Conservation (phyloP, 1,140 invertebrate genomes). For the Drosophila asahinai region DNA sequence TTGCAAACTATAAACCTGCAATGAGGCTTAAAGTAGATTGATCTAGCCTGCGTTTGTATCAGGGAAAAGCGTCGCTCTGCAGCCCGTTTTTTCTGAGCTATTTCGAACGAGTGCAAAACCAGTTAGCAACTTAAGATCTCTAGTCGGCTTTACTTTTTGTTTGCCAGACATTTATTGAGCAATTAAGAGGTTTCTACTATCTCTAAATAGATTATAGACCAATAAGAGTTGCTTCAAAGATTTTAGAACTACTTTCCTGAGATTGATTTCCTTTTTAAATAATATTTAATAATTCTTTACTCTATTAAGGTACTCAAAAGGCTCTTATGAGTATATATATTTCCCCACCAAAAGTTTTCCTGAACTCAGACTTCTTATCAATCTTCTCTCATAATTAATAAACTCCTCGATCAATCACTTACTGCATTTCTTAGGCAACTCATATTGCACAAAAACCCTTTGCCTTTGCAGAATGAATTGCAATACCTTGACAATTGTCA, state of each 20-base stretch:
- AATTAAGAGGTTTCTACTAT: slow-evolving; percentile 3
- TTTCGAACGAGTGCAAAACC: slow-evolving; percentile 6
- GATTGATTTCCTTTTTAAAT: neutral
- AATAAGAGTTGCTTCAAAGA: neutral
- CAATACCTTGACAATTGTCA: slow-evolving; percentile 49
- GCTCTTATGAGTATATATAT: too few relatives aligned
- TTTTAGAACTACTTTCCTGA: neutral
- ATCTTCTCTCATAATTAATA: slow-evolving; percentile 7
- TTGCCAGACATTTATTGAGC: slow-evolving; percentile 9
- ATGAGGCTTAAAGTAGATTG: slow-evolving; percentile 9
- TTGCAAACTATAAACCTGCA: slow-evolving; percentile 20
- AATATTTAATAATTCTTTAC: neutral
- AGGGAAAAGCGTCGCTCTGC: neutral
- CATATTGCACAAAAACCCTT: slow-evolving; percentile 21
- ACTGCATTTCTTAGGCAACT: slow-evolving; percentile 13
- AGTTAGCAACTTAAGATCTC: slow-evolving; percentile 22
- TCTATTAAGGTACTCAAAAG: too few relatives aligned
- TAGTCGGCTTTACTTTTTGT: slow-evolving; percentile 1
- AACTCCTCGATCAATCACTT: slow-evolving; percentile 11
- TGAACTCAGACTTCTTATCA: neutral
- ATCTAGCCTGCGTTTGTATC: neutral
- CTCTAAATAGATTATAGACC: neutral
- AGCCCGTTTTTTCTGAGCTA: slow-evolving; percentile 5
- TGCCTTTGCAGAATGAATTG: slow-evolving; percentile 21
- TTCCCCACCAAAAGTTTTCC: neutral